Evolutionary conservation across 2,113 vertebrate species (phyloP), one percentile per base, ranked within the genome.

Genomic region (Chitala chitala): DNA sequence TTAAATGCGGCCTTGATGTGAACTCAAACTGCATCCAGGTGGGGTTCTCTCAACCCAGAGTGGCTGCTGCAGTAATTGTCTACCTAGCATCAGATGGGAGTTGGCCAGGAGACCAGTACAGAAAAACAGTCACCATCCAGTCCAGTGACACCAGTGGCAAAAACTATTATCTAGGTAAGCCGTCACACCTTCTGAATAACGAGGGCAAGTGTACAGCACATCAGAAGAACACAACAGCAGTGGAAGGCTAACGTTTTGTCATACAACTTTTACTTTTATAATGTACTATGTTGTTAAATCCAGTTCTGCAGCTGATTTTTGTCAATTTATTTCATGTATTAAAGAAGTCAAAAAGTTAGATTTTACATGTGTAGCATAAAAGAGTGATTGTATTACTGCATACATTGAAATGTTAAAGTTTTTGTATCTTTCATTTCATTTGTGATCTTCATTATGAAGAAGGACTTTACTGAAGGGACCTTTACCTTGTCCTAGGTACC

Each of bases 21-120:
- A n/a, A 54, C 20, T n/a, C 1, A 13, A 33, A 6, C 36, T 65
- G 13, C 63, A 7, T 77, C 56, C 78, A 98, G 96, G 93, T 96
- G 48, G 94, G 89, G 77, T 99, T 98, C 80, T 85, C 78, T 72
- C 90, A 87, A 71, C 90, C 94, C 0, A 91, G 89, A 33, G 86
- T 93, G 51, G 92, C 94, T 46, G 86, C 86, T 1, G 91, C 94
- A 24, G 77, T 99, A 65, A 90, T 96, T 69, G 75, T 98, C 75
- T 98, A 96, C 85, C 81, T 98, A 84, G 91, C 89, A 0, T 92
- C 92, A 53, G 93, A 95, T 2, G 94, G 96, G 1, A 79, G 80
- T 0, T 71, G 77, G 76, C 84, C 86, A 26, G 84, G 83, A 13
- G 87, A 90, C 42, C 87, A 85, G 70, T 92, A 55, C 79, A 91